Evolutionary conservation across 2,113 vertebrate species (phyloP).

Genomic region (Burhinus bistriatus): DNA sequence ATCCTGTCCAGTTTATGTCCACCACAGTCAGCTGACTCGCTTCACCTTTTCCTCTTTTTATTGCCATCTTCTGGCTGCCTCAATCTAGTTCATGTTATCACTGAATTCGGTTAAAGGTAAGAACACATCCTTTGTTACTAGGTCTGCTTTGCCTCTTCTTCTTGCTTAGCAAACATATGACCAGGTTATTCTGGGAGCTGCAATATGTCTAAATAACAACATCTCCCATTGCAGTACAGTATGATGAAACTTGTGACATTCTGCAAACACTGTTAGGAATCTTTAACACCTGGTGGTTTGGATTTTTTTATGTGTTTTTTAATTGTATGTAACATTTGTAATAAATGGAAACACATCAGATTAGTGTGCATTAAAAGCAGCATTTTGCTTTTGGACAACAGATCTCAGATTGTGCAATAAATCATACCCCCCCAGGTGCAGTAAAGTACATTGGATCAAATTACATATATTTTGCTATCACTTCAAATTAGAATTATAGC

Average conservation of each 20-base stretch:
- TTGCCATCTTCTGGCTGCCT: not conserved
- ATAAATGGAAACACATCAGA: not conserved
- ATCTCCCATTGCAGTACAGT: not conserved
- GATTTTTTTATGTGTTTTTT: not conserved
- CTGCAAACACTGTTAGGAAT: not conserved
- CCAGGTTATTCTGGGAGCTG: slow-evolving; percentile 11
- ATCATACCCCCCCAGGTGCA: not conserved
- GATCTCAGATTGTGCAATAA: not conserved
- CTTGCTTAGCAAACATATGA: not conserved
- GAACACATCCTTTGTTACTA: not conserved
- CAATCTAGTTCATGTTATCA: not conserved
- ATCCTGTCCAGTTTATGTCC: not conserved
- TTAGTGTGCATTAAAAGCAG: not conserved
- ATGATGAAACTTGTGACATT: not conserved
- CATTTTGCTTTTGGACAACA: not conserved
- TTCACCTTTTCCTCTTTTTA: not conserved
- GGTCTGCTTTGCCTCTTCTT: not conserved
- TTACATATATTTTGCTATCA: not conserved
- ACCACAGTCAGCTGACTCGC: not conserved
- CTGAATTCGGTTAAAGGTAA: not conserved
- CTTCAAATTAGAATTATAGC: not conserved
- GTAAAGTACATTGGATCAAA: not conserved
- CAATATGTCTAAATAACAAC: not conserved
- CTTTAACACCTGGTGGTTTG: not conserved
- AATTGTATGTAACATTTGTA: not conserved